Conservation (phyloP, 2,797 vertebrate genomes). For the Ambastaia sidthimunki region DNA sequence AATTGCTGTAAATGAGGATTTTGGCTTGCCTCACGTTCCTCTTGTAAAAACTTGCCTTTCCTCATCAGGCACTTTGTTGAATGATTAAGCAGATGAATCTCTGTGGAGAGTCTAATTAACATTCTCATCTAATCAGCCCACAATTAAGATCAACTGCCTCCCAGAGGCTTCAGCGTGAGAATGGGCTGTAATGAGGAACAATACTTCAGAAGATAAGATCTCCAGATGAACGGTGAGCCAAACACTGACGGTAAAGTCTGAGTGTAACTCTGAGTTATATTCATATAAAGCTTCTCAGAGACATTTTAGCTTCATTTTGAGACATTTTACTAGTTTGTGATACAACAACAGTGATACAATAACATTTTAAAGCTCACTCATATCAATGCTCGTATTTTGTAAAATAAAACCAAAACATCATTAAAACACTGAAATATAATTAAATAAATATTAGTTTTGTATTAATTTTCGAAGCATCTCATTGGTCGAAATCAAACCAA, state of each 20-base stretch:
- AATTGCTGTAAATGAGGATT: not conserved
- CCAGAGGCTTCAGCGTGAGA: constrained; percentile 20
- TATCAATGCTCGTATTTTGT: too few species aligned
- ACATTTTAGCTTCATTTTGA: not conserved
- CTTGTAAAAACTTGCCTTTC: constrained; percentile 39
- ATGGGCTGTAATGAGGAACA: constrained; percentile 39
- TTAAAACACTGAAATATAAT: too few species aligned
- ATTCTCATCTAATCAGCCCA: constrained; percentile 55
- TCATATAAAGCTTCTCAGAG: not conserved
- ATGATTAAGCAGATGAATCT: constrained; percentile 39
- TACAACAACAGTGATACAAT: too few species aligned
- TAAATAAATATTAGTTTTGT: too few species aligned
- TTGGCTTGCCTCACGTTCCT: not conserved
- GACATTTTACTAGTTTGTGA: too few species aligned
- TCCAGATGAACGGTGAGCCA: not conserved
- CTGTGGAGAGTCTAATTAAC: constrained; percentile 46
- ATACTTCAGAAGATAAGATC: constrained; percentile 33
- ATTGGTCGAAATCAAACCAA: too few species aligned
- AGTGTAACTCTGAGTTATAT: too few species aligned
- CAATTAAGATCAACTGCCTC: constrained; percentile 40
- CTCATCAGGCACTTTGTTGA: constrained; percentile 24
- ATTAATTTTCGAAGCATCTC: too few species aligned
- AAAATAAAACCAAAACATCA: too few species aligned
- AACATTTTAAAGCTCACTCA: too few species aligned
- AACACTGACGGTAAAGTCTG: not conserved